A percentile compares a stretch with the other conserved stretches of the same genome.
These are phyloP conservation scores for Chiroxiphia lanceolata DNA, from an alignment of 2,797 vertebrate species.

Conservation along the genomic window DNA sequence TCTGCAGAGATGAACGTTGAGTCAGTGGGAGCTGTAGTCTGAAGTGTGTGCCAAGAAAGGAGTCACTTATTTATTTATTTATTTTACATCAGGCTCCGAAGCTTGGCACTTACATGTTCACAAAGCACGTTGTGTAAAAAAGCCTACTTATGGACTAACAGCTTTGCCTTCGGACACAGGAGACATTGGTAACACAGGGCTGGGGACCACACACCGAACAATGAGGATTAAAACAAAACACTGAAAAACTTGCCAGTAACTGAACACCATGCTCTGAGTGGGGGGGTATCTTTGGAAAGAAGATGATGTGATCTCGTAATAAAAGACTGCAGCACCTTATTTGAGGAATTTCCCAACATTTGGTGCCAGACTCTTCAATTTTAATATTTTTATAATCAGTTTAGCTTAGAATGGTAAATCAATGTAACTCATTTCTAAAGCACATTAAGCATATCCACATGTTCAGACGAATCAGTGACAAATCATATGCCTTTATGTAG, in stretches of 20 bases:
- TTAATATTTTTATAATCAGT: not conserved
- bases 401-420: not conserved
- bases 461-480: not conserved
- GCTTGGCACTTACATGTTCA: not conserved
- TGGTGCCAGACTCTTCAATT: not conserved
- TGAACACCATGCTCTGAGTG: not conserved
- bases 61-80: not conserved
- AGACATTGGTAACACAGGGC: fast-evolving
- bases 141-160: not conserved
- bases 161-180: fast-evolving
- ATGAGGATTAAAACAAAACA: not conserved
- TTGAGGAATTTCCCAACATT: not conserved
- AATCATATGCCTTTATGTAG: not conserved
- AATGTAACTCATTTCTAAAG: not conserved
- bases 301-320: not conserved
- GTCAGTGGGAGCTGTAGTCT: not conserved
- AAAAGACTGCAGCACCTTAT: not conserved
- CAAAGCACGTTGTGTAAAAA: not conserved
- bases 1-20: fast-evolving
- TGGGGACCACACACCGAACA: not conserved
- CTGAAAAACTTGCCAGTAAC: not conserved
- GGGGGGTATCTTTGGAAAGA: not conserved
- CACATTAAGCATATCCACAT: not conserved
- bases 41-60: not conserved
- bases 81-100: not conserved